These are phyloP conservation scores for Listronotus bonariensis DNA, from an alignment of 1,140 invertebrate genomes.

Conservation along the genomic window DNA sequence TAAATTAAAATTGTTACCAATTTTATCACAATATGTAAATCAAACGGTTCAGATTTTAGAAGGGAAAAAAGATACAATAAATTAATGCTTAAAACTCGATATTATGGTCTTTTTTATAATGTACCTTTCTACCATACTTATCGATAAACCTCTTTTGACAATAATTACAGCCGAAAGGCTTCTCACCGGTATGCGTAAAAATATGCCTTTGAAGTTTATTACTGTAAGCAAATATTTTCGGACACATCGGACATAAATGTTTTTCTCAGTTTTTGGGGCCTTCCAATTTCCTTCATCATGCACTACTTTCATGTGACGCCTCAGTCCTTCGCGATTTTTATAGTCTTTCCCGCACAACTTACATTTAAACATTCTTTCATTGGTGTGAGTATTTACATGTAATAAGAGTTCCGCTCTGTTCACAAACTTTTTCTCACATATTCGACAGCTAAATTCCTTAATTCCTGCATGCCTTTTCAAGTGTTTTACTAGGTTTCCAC, in stretches of 20 bases:
- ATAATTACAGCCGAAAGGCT: conserved; percentile 54
- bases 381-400: conserved; percentile 94
- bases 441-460: conserved; percentile 71
- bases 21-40: no score
- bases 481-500: conserved; percentile 30
- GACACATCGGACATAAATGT: conserved; percentile 31
- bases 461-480: conserved; percentile 32
- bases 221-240: conserved; percentile 33
- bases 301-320: conserved; percentile 32
- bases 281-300: conserved; percentile 35
- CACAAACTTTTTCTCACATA: conserved; percentile 95
- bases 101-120: conserved; percentile 32
- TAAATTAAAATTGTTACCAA: no score
- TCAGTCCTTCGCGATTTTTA: conserved; percentile 31
- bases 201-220: conserved; percentile 48
- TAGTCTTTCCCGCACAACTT: conserved; percentile 81
- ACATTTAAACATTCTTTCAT: conserved; percentile 95
- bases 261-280: conserved; percentile 24
- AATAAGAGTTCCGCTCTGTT: conserved; percentile 87
- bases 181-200: conserved; percentile 48
- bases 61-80: no score
- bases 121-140: conserved; percentile 34
- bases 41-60: no score
- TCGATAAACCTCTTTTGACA: conserved; percentile 61
- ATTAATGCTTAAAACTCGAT: not conserved